A percentile compares a stretch with the other conserved stretches of the same genome.
These are phyloP conservation scores for Glomeris maerens DNA, from an alignment of 1,140 invertebrate genomes.

Conservation along the genomic window DNA sequence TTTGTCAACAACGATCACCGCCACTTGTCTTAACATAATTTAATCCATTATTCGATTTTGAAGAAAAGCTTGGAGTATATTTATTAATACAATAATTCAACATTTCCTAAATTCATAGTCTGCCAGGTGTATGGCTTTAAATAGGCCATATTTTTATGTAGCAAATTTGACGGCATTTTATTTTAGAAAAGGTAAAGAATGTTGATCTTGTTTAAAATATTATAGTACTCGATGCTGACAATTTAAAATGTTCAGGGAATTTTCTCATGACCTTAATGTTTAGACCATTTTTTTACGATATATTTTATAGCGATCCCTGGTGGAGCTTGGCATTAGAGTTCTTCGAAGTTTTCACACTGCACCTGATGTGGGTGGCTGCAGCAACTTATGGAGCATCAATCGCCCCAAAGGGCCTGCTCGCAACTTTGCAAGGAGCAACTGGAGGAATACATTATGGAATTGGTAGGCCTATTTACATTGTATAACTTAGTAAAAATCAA, in stretches of 20 bases:
- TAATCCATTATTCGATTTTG: too few species aligned
- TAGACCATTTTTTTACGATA: neutral
- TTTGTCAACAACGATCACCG: too few species aligned
- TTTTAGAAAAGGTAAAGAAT: too few species aligned
- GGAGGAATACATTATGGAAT: conserved; percentile 70
- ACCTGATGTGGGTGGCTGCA: conserved; percentile 76
- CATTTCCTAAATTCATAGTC: too few species aligned
- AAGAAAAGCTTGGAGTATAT: too few species aligned
- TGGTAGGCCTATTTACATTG: conserved; percentile 33
- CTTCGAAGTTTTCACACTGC: conserved; percentile 67
- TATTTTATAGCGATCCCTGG: conserved; percentile 52
- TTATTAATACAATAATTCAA: too few species aligned
- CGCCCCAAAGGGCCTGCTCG: conserved; percentile 59
- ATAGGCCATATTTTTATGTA: too few species aligned
- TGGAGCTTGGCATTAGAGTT: conserved; percentile 73
- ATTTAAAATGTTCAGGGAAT: neutral
- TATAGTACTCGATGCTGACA: conserved; percentile 33
- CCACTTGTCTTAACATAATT: too few species aligned
- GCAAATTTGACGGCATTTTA: too few species aligned
- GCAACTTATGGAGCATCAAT: conserved; percentile 66
- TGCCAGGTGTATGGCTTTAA: too few species aligned
- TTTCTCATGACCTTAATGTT: neutral
- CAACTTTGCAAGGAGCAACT: conserved; percentile 62
- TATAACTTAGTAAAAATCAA: neutral
- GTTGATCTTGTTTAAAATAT: too few species aligned